Conservation (phyloP, 2,888 invertebrate species). For the Lymantria dispar region DNA sequence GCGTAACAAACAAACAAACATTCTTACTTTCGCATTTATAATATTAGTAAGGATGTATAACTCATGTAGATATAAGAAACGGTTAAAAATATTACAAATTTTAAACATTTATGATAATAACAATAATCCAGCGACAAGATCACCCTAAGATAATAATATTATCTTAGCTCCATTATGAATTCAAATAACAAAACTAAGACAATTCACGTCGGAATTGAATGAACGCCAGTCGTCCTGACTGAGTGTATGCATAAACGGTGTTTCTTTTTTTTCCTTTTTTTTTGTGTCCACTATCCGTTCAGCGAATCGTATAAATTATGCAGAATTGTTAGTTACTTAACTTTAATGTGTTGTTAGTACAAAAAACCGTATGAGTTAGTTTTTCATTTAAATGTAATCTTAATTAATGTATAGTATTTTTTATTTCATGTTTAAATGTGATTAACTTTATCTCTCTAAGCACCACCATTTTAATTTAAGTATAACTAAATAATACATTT, state of each 20-base stretch:
- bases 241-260: slow-evolving; percentile 49
- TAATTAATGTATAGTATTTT: too few species aligned
- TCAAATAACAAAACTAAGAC: slow-evolving; percentile 40
- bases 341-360: slow-evolving; percentile 33
- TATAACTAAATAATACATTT: too few species aligned
- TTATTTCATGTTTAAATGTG: too few species aligned
- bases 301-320: slow-evolving; percentile 54
- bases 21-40: too few species aligned
- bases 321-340: slow-evolving; percentile 40
- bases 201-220: slow-evolving; percentile 43
- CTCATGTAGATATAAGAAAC: not conserved
- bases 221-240: slow-evolving; percentile 40
- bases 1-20: too few species aligned
- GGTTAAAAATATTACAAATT: not conserved
- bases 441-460: too few species aligned
- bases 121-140: slow-evolving; percentile 21
- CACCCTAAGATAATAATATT: slow-evolving; percentile 26
- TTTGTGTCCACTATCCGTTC: slow-evolving; percentile 46
- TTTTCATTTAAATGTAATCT: not conserved
- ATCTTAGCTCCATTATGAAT: slow-evolving; percentile 36
- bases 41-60: too few species aligned
- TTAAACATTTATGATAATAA: slow-evolving; percentile 26
- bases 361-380: not conserved
- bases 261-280: slow-evolving; percentile 26
- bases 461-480: too few species aligned